Conservation (phyloP, 2,888 invertebrate species). For the Acronicta psi region DNA sequence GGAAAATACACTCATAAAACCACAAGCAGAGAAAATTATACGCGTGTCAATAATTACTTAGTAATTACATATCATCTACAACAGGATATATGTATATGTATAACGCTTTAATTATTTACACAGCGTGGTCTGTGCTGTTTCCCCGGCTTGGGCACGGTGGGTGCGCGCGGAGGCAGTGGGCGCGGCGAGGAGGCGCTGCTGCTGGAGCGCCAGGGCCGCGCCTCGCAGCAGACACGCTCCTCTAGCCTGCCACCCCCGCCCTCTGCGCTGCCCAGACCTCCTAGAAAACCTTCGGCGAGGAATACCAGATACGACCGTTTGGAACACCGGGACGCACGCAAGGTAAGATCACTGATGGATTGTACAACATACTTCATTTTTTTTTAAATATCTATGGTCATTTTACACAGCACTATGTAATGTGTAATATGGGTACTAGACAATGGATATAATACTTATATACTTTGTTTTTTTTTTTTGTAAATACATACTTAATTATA, state of each 20-base stretch:
- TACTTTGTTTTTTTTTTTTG: too few relatives aligned
- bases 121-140: constrained; percentile 96
- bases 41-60: too few relatives aligned
- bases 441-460: too few relatives aligned
- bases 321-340: constrained; percentile 80
- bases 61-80: too few relatives aligned
- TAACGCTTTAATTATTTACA: constrained; percentile 13
- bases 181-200: constrained; percentile 92
- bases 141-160: constrained; percentile 88
- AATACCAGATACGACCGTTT: constrained; percentile 91
- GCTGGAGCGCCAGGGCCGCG: constrained; percentile 93
- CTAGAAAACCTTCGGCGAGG: constrained; percentile 89
- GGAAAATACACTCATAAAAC: too few relatives aligned
- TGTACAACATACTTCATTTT: too few relatives aligned
- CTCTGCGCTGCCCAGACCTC: constrained; percentile 92
- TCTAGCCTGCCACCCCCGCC: constrained; percentile 92
- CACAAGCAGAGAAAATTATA: too few relatives aligned
- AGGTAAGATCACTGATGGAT: constrained; percentile 62
- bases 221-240: constrained; percentile 92
- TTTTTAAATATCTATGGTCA: too few relatives aligned
- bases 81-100: too few relatives aligned
- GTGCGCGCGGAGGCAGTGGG: constrained; percentile 83
- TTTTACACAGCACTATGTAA: too few relatives aligned
- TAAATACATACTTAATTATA: too few relatives aligned
- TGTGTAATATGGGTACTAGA: too few relatives aligned